Conservation (phyloP, 2,797 vertebrate species). For the Sitta carolinensis region DNA sequence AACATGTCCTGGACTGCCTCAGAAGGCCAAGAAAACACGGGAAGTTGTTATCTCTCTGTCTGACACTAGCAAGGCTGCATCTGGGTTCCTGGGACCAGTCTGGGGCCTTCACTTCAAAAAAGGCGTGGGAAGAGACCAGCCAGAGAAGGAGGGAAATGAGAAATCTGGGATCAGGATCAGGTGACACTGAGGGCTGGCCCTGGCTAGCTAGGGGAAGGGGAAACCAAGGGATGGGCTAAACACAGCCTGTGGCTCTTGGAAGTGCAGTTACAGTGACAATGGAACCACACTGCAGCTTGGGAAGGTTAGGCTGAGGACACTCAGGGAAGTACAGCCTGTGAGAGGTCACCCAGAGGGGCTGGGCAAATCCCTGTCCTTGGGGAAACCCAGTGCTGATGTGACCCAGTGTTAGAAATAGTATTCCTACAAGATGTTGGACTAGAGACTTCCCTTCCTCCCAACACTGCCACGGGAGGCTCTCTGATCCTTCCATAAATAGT, state of each 20-base stretch:
- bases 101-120: not conserved
- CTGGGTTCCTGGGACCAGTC: not conserved
- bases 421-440: not conserved
- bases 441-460: not conserved
- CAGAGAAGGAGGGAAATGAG: not conserved
- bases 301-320: not conserved
- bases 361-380: not conserved
- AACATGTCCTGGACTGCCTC: not conserved
- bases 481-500: not conserved
- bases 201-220: not conserved
- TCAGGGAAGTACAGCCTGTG: not conserved
- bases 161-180: not conserved
- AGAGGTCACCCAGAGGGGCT: not conserved
- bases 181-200: not conserved
- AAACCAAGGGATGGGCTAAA: not conserved
- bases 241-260: not conserved
- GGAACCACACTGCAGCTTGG: not conserved
- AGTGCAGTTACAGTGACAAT: not conserved
- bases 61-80: not conserved
- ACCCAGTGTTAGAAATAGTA: not conserved
- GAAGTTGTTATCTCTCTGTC: not conserved
- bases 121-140: not conserved
- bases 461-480: not conserved
- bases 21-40: not conserved
- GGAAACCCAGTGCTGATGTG: not conserved